Percentiles rank a stretch among this genome's conserved stretches.
These are phyloP conservation scores for Ptychobarbus kaznakovi DNA, from an alignment of 2,797 vertebrate genomes.

Conservation along the genomic window DNA sequence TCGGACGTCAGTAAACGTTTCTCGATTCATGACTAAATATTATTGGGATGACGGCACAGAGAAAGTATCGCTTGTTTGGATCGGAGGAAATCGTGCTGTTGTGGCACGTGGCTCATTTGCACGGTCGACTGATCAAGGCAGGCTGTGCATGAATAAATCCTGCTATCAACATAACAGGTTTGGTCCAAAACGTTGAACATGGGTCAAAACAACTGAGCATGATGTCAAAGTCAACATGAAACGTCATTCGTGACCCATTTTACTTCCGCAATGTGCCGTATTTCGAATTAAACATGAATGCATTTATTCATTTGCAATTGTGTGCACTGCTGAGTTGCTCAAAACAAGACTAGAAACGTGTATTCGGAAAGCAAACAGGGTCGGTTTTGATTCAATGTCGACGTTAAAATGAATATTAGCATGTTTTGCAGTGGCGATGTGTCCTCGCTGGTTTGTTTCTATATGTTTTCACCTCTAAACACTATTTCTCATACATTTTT, in stretches of 20 bases:
- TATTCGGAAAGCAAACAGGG: background rate
- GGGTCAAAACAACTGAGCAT: constrained; percentile 24
- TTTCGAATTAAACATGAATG: background rate
- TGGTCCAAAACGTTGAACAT: constrained; percentile 18
- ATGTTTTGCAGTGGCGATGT: background rate
- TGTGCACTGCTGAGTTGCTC: background rate
- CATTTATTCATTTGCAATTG: background rate
- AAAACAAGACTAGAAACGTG: background rate
- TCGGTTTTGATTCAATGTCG: background rate
- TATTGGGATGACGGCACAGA: background rate
- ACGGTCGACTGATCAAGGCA: constrained; percentile 2
- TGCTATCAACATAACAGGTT: background rate
- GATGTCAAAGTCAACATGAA: constrained; percentile 16
- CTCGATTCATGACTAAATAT: constrained; percentile 22
- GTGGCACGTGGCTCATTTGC: background rate
- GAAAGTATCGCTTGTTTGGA: background rate
- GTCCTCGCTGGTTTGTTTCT: constrained; percentile 30
- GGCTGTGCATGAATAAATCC: background rate
- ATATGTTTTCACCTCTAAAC: constrained; percentile 2
- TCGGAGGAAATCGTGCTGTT: background rate
- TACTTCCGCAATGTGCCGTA: background rate
- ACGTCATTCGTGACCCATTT: background rate
- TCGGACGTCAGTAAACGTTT: background rate
- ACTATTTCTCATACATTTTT: constrained; percentile 30
- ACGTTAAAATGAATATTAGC: background rate